Base-by-base conservation (phyloP, 1,140 invertebrate species). In the Drosophila azteca region DNA sequence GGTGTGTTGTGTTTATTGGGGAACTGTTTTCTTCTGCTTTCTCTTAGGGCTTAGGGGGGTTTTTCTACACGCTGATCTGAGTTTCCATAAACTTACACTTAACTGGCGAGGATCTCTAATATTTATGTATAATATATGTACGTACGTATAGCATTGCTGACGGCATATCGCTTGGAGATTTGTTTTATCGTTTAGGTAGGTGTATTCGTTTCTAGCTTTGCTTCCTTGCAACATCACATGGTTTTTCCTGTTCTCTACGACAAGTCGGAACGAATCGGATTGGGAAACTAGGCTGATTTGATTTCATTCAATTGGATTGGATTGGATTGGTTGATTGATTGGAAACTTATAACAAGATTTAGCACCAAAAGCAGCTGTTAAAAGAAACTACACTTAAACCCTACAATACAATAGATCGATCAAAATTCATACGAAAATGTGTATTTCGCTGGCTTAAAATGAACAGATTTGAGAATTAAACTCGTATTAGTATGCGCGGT, bases 151-250 rank as follows among this genome's bases (percentile, higher is more conserved):
- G 41, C 51, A 64, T 68, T 57, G 50, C 60, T 61, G 55, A 24
- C 63, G 50, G 49, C 54, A 57, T 51, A 53, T 72, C 52, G 59
- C 52, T 61, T 68, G 48, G 62, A 72, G 62, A 75, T 80, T 77
- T 79, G 1, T 39, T 39, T 80, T 70, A 72, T 64, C 68, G 43
- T 87, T 71, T 82, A 79, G 83, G 74, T 87, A 87, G 82, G 82
- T 87, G 82, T 87, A 87, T 82, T 88, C 82, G 82, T 87, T 87
- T 88, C 82, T 88, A 88, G 83, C 75, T 87, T 87, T 87, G 82
- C 83, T 75, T 85, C 78, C 83, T 39, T 87, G 82, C 83, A 87
- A 87, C 82, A 87, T 87, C 82, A 87, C 82, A 87, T 87, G 75
- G 76, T 82, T 85, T 63, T 52, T 20, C 17, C 44, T 59, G 53